These are phyloP conservation scores for Tiaroga cobitis DNA, from an alignment of 2,797 vertebrate genomes.

Conservation along the genomic window DNA sequence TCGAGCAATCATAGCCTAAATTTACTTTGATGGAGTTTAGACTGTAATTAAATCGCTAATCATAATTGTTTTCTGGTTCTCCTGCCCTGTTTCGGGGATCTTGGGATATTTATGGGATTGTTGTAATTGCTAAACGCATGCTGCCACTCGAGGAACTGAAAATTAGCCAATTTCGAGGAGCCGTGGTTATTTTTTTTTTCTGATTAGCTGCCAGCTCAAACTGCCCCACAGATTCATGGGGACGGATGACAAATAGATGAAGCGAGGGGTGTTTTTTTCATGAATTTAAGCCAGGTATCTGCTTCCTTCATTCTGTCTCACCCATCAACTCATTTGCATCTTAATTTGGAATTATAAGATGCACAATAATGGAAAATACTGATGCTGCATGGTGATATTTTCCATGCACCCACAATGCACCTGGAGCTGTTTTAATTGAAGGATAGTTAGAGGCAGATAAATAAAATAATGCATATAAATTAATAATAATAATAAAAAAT, in stretches of 20 bases:
- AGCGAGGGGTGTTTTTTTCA: slow-evolving; percentile 34
- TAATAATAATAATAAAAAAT: neutral
- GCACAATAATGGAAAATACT: slow-evolving; percentile 37
- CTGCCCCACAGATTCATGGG: slow-evolving; percentile 53
- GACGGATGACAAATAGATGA: slow-evolving; percentile 53
- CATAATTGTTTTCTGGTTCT: slow-evolving; percentile 79
- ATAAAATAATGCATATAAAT: neutral
- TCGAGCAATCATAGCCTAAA: slow-evolving; percentile 69
- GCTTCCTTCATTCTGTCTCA: slow-evolving; percentile 10
- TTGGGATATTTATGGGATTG: slow-evolving; percentile 77
- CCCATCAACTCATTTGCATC: slow-evolving; percentile 62
- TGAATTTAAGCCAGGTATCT: slow-evolving; percentile 44
- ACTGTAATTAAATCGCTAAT: slow-evolving; percentile 80
- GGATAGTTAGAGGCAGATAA: neutral
- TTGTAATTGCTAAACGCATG: slow-evolving; percentile 78
- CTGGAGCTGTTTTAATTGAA: slow-evolving; percentile 43
- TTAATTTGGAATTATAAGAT: slow-evolving; percentile 60
- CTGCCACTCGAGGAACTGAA: slow-evolving; percentile 73
- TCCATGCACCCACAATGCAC: slow-evolving; percentile 46
- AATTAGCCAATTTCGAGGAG: slow-evolving; percentile 71
- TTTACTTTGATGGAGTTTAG: slow-evolving; percentile 72
- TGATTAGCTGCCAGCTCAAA: slow-evolving; percentile 72
- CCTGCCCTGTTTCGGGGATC: slow-evolving; percentile 73
- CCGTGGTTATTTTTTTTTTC: slow-evolving; percentile 44
- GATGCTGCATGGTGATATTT: slow-evolving; percentile 51